A percentile compares a stretch with the other conserved stretches of the same genome.
phyloP scores from a whole-genome alignment of 1,140 invertebrate species.

The Temnothorax nylanderi region DNA sequence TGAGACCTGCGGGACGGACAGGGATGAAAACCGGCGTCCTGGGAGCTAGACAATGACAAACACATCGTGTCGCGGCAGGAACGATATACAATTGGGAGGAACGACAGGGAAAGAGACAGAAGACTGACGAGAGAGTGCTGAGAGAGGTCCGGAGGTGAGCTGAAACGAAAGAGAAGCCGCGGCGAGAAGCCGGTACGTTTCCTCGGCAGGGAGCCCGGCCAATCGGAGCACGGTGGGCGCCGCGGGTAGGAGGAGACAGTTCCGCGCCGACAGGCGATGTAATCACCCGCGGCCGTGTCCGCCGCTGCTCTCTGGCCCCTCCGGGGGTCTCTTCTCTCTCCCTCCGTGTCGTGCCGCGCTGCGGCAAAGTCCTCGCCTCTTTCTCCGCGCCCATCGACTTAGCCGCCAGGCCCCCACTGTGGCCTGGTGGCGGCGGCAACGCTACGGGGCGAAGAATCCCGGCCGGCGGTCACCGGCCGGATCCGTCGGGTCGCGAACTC shows the following conservation, averaged over 20 bases:
- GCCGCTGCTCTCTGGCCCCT: constrained; percentile 76
- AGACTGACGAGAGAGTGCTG: constrained; percentile 55
- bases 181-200: constrained; percentile 63
- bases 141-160: constrained; percentile 62
- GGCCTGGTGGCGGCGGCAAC: not conserved
- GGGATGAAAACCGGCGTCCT: constrained; percentile 24
- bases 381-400: constrained; percentile 15
- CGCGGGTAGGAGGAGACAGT: constrained; percentile 84
- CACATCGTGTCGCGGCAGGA: not conserved
- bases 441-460: constrained; percentile 21
- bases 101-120: constrained; percentile 50
- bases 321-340: constrained; percentile 74
- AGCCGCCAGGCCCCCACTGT: constrained; percentile 33
- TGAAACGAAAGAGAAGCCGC: constrained; percentile 65
- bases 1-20: constrained; percentile 16
- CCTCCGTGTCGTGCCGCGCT: constrained; percentile 19
- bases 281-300: constrained; percentile 83
- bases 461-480: constrained; percentile 68
- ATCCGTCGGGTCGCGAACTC: constrained; percentile 71
- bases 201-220: constrained; percentile 74
- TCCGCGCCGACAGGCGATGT: constrained; percentile 84
- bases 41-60: constrained; percentile 38
- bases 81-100: constrained; percentile 58
- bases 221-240: constrained; percentile 81
- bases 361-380: not conserved